Percentiles rank a stretch among this genome's conserved stretches.
Conservation (phyloP, 2,113 vertebrate genomes). For the Progne subis region DNA sequence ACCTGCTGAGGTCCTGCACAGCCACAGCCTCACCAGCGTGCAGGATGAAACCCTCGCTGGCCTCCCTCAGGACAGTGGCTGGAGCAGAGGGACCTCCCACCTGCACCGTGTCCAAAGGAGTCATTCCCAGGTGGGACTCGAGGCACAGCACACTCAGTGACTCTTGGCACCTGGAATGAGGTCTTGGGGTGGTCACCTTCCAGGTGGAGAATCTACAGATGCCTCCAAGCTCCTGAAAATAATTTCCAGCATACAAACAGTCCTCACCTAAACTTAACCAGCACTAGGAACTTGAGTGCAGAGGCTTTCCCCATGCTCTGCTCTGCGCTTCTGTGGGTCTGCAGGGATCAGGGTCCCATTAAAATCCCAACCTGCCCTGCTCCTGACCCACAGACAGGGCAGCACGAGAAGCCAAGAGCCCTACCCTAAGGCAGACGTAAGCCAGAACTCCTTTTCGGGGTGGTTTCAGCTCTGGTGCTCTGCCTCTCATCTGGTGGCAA, state of each 20-base stretch:
- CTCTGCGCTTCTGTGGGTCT: neutral
- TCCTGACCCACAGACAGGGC: neutral
- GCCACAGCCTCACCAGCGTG: accelerated
- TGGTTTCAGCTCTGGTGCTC: neutral
- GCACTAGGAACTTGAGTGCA: neutral
- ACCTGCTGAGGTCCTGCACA: neutral
- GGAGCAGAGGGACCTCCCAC: accelerated
- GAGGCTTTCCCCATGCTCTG: neutral
- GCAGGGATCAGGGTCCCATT: neutral
- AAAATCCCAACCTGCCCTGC: neutral
- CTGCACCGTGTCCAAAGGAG: neutral
- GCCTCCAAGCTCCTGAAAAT: neutral
- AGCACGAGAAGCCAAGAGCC: neutral
- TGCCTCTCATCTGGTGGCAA: neutral
- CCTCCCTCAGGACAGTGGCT: neutral
- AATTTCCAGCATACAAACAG: neutral
- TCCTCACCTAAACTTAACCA: accelerated
- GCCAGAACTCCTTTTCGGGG: neutral
- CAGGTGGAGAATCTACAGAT: neutral
- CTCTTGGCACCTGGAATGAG: neutral
- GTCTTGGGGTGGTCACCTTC: neutral
- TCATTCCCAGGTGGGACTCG: neutral
- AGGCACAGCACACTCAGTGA: neutral
- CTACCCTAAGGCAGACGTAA: neutral
- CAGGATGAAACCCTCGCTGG: accelerated